Conservation (phyloP, 2,797 vertebrate species). For the Paratrypauchen microcephalus region DNA sequence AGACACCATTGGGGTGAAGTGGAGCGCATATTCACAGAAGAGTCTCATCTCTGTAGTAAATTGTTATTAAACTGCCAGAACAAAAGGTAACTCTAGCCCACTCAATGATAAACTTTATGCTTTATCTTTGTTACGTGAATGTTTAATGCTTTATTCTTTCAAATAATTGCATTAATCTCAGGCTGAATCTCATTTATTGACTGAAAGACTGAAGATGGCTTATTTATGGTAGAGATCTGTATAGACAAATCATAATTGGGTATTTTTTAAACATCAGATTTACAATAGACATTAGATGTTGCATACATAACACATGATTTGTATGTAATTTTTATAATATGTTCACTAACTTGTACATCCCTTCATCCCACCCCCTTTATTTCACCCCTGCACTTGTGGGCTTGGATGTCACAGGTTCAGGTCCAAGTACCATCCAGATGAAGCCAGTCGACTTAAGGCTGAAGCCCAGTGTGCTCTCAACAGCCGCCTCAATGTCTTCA, state of each 20-base stretch:
- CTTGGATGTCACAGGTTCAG: constrained; percentile 81
- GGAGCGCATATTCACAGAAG: constrained; percentile 79
- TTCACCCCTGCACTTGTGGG: constrained; percentile 48
- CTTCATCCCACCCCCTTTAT: constrained; percentile 55
- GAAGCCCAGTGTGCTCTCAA: constrained; percentile 84
- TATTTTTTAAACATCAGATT: constrained; percentile 5
- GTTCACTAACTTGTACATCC: constrained; percentile 58
- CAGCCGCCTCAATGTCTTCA: constrained; percentile 85
- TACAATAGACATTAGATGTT: constrained; percentile 9
- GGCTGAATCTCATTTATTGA: constrained; percentile 33
- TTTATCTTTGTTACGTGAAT: constrained; percentile 63
- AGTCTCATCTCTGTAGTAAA: constrained; percentile 79
- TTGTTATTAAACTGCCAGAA: constrained; percentile 83
- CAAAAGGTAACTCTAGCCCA: constrained; percentile 84
- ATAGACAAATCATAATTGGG: constrained; percentile 14
- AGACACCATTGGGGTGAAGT: constrained; percentile 76
- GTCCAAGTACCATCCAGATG: constrained; percentile 92
- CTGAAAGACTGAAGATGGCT: constrained; percentile 25
- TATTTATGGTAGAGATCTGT: constrained; percentile 22
- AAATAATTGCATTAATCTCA: constrained; percentile 35
- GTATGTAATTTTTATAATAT: constrained; percentile 20
- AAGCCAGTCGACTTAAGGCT: constrained; percentile 83
- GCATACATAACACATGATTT: neutral
- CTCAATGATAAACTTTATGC: constrained; percentile 69
- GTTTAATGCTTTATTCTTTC: constrained; percentile 51